These are phyloP conservation scores for Linnaemya tessellans DNA, from an alignment of 2,888 invertebrate genomes.

Conservation along the genomic window DNA sequence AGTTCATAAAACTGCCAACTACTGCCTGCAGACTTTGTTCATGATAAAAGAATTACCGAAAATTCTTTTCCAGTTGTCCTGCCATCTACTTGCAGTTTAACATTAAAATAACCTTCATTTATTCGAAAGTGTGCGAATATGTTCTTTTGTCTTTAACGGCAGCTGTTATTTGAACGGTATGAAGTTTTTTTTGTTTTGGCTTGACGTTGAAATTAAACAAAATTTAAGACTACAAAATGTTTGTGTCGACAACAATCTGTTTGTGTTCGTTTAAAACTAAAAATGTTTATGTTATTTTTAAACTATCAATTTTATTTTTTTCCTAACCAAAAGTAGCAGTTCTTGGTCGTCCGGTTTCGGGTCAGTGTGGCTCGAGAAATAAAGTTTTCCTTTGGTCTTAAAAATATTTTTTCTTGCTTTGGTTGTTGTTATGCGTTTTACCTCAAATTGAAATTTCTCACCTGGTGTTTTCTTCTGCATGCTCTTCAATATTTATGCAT, in stretches of 20 bases:
- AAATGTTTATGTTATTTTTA: neutral
- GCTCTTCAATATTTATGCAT: constrained; percentile 16
- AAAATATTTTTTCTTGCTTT: neutral
- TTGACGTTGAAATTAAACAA: neutral
- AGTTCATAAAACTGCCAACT: no score
- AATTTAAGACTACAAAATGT: neutral
- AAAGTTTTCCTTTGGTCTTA: neutral
- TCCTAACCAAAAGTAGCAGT: neutral
- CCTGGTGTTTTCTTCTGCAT: constrained; percentile 27
- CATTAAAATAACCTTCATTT: no score
- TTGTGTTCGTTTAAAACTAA: neutral
- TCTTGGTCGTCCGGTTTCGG: neutral
- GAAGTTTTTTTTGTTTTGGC: neutral
- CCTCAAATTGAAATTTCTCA: constrained; percentile 29
- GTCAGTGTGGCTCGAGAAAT: neutral
- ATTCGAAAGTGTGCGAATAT: no score
- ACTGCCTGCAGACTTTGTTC: no score
- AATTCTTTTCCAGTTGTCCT: no score
- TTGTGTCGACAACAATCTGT: neutral
- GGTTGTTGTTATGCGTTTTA: constrained; percentile 14
- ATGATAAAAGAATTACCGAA: no score
- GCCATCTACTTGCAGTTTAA: no score
- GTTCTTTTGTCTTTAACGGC: neutral
- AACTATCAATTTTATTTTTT: neutral
- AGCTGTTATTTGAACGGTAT: neutral